A percentile compares a stretch with the other conserved stretches of the same genome.
Conservation (phyloP, 2,888 invertebrate genomes). For the Acanthosepion lycidas region DNA sequence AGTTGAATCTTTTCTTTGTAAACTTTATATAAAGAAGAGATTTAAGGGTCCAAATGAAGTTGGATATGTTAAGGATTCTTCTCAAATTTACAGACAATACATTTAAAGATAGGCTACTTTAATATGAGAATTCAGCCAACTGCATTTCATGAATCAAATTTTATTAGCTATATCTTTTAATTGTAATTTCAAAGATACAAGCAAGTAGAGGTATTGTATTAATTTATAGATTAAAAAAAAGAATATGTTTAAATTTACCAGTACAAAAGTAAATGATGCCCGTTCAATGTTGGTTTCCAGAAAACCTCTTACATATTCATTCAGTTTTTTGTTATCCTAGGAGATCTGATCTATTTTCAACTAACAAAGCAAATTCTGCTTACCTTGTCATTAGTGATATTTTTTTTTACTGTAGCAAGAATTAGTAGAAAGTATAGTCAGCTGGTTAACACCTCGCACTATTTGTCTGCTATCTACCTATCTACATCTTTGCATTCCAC, state of each 20-base stretch:
- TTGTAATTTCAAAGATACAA: background rate
- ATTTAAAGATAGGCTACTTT: no score
- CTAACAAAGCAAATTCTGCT: background rate
- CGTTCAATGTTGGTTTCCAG: background rate
- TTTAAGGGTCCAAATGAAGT: no score
- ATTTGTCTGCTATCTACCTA: background rate
- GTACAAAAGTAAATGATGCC: background rate
- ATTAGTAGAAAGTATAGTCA: background rate
- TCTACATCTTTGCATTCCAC: background rate
- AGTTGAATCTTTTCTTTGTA: no score
- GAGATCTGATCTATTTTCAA: background rate
- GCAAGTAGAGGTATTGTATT: background rate
- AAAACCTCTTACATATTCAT: no score
- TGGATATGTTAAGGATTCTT: no score
- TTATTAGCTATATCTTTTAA: background rate
- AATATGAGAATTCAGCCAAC: background rate
- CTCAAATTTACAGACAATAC: background rate
- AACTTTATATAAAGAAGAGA: no score
- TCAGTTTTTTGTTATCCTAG: no score
- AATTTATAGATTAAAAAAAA: background rate
- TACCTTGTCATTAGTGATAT: background rate
- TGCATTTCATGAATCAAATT: background rate
- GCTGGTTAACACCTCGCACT: background rate
- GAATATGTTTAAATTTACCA: background rate
- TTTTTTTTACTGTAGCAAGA: background rate